These are phyloP conservation scores for Podabrus alpinus DNA, from an alignment of 2,888 invertebrate genomes.

Conservation along the genomic window DNA sequence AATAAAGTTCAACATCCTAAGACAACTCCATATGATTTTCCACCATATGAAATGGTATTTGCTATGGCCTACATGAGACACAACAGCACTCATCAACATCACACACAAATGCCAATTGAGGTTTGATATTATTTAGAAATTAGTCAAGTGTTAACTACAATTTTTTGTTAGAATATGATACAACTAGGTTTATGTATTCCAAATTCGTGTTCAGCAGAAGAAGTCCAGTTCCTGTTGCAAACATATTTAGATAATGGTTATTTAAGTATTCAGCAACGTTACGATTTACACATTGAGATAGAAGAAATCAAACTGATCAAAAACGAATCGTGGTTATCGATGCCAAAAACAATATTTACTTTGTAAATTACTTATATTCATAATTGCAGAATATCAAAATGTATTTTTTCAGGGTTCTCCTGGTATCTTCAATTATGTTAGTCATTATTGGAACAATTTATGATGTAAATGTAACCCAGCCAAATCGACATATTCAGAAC, in stretches of 20 bases:
- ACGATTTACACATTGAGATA: slow-evolving; percentile 49
- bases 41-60: slow-evolving; percentile 53
- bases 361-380: slow-evolving; percentile 41
- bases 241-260: slow-evolving; percentile 46
- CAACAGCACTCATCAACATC: slow-evolving; percentile 55
- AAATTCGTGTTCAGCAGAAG: slow-evolving; percentile 47
- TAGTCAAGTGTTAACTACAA: neutral
- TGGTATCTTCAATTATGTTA: slow-evolving; percentile 39
- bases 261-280: slow-evolving; percentile 50
- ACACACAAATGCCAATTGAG: slow-evolving; percentile 52
- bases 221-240: slow-evolving; percentile 46
- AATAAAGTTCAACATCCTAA: slow-evolving; percentile 40
- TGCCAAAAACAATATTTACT: slow-evolving; percentile 47
- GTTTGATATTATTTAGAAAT: slow-evolving; percentile 41
- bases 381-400: neutral
- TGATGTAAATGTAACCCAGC: slow-evolving; percentile 29
- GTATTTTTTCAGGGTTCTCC: slow-evolving; percentile 37
- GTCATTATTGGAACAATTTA: slow-evolving; percentile 40
- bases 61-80: slow-evolving; percentile 53
- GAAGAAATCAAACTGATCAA: slow-evolving; percentile 45
- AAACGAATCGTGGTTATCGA: slow-evolving; percentile 46
- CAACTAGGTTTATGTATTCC: slow-evolving; percentile 57
- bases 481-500: neutral
- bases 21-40: slow-evolving; percentile 49
- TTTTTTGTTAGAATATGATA: slow-evolving; percentile 36